Base-by-base conservation (phyloP, 37 sponge, comb jelly and placozoan genomes). In the Dysidea cf. avara region DNA sequence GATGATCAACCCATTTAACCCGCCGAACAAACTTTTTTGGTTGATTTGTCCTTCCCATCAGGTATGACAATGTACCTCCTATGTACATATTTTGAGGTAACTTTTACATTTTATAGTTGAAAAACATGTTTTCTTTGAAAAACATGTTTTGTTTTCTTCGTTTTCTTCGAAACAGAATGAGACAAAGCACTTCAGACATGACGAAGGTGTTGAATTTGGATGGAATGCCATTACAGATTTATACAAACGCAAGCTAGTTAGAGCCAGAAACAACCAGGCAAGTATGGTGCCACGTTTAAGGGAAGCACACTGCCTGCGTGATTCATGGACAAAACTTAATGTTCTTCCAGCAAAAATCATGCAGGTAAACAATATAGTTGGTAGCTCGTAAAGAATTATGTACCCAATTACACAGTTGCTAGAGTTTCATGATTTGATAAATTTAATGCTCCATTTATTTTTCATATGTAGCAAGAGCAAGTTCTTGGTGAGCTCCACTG, bases 401-500 rank as follows among this genome's bases (percentile, higher is more conserved):
- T n/a, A n/a, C n/a, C n/a, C n/a, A n/a, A n/a, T n/a, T n/a, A n/a
- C n/a, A n/a, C n/a, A n/a, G n/a, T n/a, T n/a, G n/a, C n/a, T n/a
- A n/a, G n/a, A n/a, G n/a, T n/a, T n/a, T n/a, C n/a, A n/a, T n/a
- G n/a, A n/a, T n/a, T n/a, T n/a, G n/a, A n/a, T n/a, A n/a, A n/a
- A n/a, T n/a, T n/a, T n/a, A n/a, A 22, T 54, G 13, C 72, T 30
- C 14, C 25, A 11, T n/a, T n/a, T 18, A 58, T 25, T 22, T 3
- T 39, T 11, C 12, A 31, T 22, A 43, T 49, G 29, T 49, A 77
- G 71, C 80, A 79, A 39, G 71, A 60, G 34, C 52, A 79, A 7
- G 63, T 79, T 11, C 64, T 79, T 5, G 31, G 63, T 43, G 80
- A 79, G 40, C 55, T 79, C 49, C n/a, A n/a, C 9, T 32, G 66